Evolutionary conservation across 1,140 invertebrate species (phyloP), one percentile per base, ranked within the genome.

Genomic region (Drosophila carrolli): DNA sequence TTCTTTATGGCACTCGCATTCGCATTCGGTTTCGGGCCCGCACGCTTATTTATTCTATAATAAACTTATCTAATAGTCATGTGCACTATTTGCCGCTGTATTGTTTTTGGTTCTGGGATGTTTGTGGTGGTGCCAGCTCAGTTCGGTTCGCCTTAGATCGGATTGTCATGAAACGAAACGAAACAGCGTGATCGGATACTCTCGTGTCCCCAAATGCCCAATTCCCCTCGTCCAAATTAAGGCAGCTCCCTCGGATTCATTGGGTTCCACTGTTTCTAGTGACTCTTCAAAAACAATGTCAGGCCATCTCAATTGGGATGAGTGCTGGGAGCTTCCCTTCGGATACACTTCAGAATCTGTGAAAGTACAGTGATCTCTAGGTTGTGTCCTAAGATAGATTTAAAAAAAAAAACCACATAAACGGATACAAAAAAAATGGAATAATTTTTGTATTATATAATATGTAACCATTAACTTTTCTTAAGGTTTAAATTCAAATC

Each of bases 1-100:
- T 86, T 88, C 75, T 88, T 82, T 86, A 88, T 86, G 71, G 37
- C 70, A 35, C 41, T 66, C 29, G 19, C 19, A 19, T 19, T 65
- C 63, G 63, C 44, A 19, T 51, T 66, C 43, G 38, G 60, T 19
- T 32, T 66, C 41, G 35, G 58, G 58, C 57, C 75, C 71, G 66
- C 80, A 72, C 78, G 56, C 68, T 66, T 85, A 71, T 78, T 81
- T 78, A 74, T 70, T 78, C 78, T 65, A 82, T 86, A 82, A 86
- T 86, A 83, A 76, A 79, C 83, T 86, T 88, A 86, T 79, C 75
- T 86, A 88, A 86, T 72, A 67, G 82, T 79, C 81, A 84, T 83
- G 80, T 84, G 59, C 53, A 77, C 60, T 50, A 53, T 48, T 14
- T 58, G 29, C 38, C 16, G 10, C 37, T 10, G 27, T 40, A 23